A percentile compares a stretch with the other conserved stretches of the same genome.
Conservation (phyloP, 2,888 invertebrate genomes). For the Phlogophora meticulosa region DNA sequence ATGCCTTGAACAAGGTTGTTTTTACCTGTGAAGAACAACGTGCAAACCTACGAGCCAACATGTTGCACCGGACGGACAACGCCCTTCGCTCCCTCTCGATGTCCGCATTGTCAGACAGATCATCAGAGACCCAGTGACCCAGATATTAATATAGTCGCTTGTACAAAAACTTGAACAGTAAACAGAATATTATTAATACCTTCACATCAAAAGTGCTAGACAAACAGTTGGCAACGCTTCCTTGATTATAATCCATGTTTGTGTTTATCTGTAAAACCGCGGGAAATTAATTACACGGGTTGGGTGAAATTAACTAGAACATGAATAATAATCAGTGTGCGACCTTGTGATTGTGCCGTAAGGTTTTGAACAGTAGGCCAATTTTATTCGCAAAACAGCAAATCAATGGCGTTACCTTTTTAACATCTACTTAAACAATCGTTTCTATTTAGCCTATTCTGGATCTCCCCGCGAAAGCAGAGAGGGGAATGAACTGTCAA, state of each 20-base stretch:
- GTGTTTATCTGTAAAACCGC: constrained; percentile 66
- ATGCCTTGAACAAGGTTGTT: too few species aligned
- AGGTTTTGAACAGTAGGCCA: constrained; percentile 25
- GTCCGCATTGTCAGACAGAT: too few species aligned
- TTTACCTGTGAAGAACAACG: too few species aligned
- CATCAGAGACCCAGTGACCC: too few species aligned
- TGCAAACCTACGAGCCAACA: too few species aligned
- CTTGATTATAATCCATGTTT: constrained; percentile 65
- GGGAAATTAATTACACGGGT: constrained; percentile 70
- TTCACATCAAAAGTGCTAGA: constrained; percentile 48
- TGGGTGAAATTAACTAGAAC: constrained; percentile 65
- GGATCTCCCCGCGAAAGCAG: too few species aligned
- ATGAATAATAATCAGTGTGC: constrained; percentile 59
- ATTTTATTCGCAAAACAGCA: background rate
- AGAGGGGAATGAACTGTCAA: too few species aligned
- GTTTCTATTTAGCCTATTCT: too few species aligned
- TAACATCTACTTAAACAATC: too few species aligned
- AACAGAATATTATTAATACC: constrained; percentile 35
- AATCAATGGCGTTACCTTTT: background rate
- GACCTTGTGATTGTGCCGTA: constrained; percentile 14
- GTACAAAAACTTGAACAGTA: constrained; percentile 1
- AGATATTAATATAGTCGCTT: background rate
- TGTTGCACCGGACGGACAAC: too few species aligned
- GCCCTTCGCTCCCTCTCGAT: too few species aligned
- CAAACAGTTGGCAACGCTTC: constrained; percentile 57